Conservation (phyloP, 2,888 invertebrate species). For the Acrobasis repandana region DNA sequence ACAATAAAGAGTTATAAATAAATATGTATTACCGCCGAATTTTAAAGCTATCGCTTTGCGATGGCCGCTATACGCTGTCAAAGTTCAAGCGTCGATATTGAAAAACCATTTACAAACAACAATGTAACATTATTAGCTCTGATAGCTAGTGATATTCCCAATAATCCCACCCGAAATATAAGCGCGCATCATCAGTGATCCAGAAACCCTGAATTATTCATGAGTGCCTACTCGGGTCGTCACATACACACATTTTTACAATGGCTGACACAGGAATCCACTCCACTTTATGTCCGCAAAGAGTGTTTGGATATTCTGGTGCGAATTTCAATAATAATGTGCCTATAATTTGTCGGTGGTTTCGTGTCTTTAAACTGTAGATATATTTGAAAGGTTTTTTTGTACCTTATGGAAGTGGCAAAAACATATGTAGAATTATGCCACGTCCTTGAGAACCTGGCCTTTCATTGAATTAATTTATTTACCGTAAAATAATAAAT, state of each 20-base stretch:
- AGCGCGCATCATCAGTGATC: constrained; percentile 21
- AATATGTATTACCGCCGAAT: no score
- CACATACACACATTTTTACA: constrained; percentile 44
- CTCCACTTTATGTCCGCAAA: constrained; percentile 44
- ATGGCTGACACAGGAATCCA: constrained; percentile 49
- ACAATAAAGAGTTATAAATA: no score
- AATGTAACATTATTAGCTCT: not conserved
- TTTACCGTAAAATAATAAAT: no score
- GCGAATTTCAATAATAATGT: constrained; percentile 12
- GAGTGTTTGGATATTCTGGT: constrained; percentile 17
- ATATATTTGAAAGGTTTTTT: no score
- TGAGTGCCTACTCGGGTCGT: constrained; percentile 21
- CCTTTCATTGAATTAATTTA: no score
- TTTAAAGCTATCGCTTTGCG: no score
- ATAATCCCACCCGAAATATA: constrained; percentile 10
- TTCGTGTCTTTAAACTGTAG: not conserved
- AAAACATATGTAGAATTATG: no score
- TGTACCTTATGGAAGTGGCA: no score
- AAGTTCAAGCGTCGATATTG: no score
- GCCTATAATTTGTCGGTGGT: not conserved
- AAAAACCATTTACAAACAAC: no score
- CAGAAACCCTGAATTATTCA: constrained; percentile 26
- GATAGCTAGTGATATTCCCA: constrained; percentile 2
- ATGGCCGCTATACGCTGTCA: no score
- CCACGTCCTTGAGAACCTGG: no score